Conservation (phyloP, 2,113 vertebrate species). For the Dromas ardeola region DNA sequence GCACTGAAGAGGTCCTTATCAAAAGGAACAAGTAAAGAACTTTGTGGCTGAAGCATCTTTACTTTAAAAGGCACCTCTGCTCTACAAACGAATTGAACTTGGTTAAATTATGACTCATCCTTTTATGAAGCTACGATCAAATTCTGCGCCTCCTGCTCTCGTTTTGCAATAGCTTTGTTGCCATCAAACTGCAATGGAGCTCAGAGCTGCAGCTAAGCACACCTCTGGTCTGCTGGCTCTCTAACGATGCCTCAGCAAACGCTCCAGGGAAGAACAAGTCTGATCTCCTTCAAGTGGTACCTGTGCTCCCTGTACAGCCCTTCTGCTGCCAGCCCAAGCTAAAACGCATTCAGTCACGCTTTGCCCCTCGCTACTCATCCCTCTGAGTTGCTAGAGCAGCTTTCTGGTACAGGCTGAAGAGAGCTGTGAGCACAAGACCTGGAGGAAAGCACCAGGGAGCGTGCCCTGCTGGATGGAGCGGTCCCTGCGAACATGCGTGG, state of each 20-base stretch:
- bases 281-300: neutral
- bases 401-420: neutral
- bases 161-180: neutral
- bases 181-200: neutral
- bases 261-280: neutral
- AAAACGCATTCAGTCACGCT: neutral
- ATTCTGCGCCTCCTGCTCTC: neutral
- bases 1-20: neutral
- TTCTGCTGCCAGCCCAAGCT: neutral
- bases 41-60: neutral
- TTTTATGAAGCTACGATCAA: neutral
- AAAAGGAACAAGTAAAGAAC: neutral
- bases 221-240: neutral
- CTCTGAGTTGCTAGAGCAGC: neutral
- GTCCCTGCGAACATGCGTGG: neutral
- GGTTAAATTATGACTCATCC: neutral
- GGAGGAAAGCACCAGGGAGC: neutral
- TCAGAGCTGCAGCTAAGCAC: neutral
- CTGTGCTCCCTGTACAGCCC: neutral
- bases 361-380: neutral
- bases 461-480: rapidly evolving
- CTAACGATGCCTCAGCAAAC: neutral
- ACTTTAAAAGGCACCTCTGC: neutral
- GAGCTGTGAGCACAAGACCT: neutral
- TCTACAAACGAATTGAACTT: neutral